These are phyloP conservation scores for Ellobius talpinus DNA, from an alignment of 2,113 vertebrate genomes.

Conservation along the genomic window DNA sequence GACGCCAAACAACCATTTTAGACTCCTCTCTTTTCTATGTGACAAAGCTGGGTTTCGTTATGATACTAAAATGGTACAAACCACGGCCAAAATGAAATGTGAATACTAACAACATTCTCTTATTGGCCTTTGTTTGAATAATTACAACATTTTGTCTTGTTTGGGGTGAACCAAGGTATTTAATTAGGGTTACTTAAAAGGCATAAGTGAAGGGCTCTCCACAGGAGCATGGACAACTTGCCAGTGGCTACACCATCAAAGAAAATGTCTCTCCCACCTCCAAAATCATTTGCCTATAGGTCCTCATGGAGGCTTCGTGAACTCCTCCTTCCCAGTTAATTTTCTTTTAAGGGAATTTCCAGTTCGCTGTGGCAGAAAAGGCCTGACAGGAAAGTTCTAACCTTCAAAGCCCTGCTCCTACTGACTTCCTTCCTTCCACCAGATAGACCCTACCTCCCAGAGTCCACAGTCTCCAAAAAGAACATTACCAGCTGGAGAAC, in stretches of 20 bases:
- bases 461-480: neutral
- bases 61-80: conserved; percentile 13
- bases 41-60: neutral
- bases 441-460: neutral
- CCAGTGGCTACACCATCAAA: neutral
- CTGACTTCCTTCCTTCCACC: neutral
- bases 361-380: neutral
- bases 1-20: neutral
- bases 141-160: neutral
- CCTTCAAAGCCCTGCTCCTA: neutral
- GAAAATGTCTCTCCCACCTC: neutral
- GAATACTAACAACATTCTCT: neutral
- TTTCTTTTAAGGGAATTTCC: neutral
- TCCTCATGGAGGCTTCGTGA: neutral
- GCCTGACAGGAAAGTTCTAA: neutral
- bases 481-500: neutral
- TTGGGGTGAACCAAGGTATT: neutral
- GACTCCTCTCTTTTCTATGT: neutral
- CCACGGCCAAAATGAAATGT: neutral
- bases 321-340: neutral
- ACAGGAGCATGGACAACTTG: neutral
- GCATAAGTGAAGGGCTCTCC: neutral
- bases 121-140: neutral
- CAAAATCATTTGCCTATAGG: neutral
- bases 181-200: neutral